Conservation (phyloP, 2,797 vertebrate species). For the Lagocephalus sceleratus region DNA sequence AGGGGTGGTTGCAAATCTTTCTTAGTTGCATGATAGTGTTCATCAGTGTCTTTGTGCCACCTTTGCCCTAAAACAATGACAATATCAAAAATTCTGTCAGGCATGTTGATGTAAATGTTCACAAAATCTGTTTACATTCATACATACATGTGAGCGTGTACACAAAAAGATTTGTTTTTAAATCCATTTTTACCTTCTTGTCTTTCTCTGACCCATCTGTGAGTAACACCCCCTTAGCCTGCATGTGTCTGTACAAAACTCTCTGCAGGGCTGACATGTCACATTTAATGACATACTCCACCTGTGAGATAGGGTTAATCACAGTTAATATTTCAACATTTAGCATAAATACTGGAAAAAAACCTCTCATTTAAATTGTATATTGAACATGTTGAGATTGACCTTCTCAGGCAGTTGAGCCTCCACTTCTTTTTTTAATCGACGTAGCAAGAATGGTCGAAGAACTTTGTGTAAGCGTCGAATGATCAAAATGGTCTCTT, state of each 20-base stretch:
- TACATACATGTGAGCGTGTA: neutral
- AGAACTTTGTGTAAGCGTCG: constrained; percentile 94
- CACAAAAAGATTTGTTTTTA: too few species aligned
- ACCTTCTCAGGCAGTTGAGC: constrained; percentile 91
- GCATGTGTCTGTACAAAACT: constrained; percentile 95
- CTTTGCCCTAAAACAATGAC: constrained; percentile 83
- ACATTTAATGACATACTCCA: constrained; percentile 95
- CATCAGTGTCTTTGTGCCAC: constrained; percentile 96
- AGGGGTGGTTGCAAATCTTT: constrained; percentile 98
- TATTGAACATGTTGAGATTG: neutral
- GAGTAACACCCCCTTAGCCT: constrained; percentile 93
- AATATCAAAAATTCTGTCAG: neutral
- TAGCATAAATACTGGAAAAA: neutral
- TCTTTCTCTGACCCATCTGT: constrained; percentile 95
- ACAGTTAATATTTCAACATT: neutral
- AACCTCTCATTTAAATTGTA: too few species aligned
- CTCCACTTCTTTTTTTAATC: constrained; percentile 96
- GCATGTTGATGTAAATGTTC: neutral
- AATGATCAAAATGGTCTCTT: constrained; percentile 96
- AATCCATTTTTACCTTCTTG: constrained; percentile 83
- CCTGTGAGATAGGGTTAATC: constrained; percentile 61
- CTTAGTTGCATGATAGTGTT: constrained; percentile 99
- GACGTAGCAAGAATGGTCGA: constrained; percentile 90
- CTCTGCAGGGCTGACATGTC: constrained; percentile 94
- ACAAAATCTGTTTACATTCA: neutral